Evolutionary conservation across 2,797 vertebrate genomes (phyloP).

Genomic region (Halcyon smyrnensis): DNA sequence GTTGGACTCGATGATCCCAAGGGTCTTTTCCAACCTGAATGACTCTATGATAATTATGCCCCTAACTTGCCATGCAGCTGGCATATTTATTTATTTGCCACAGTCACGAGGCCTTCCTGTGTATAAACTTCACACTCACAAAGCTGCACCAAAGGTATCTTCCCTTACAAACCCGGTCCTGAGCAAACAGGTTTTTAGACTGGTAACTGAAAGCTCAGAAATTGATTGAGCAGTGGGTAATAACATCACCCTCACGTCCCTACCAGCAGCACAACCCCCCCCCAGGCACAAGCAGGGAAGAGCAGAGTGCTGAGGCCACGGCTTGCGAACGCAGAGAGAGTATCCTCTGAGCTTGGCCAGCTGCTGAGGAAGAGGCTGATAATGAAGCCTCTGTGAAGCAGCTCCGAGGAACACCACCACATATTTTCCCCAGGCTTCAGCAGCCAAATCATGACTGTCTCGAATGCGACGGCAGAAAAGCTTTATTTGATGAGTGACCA

Average conservation of each 20-base stretch:
- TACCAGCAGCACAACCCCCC: neutral
- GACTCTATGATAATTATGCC: neutral
- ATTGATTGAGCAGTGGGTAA: neutral
- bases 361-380: slow-evolving; percentile 27
- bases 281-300: neutral
- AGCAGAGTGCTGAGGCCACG: neutral
- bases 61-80: neutral
- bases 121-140: neutral
- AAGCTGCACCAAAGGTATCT: neutral
- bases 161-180: neutral
- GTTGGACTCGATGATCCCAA: no score
- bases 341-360: neutral
- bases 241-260: neutral
- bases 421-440: slow-evolving; percentile 54
- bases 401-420: slow-evolving; percentile 15
- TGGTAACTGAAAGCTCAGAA: neutral
- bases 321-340: neutral
- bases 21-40: no score
- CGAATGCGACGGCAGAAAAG: neutral
- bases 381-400: slow-evolving; percentile 36
- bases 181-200: neutral
- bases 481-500: slow-evolving; percentile 56
- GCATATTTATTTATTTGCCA: neutral
- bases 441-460: slow-evolving; percentile 45
- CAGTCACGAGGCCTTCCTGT: neutral